A percentile compares a stretch with the other conserved stretches of the same genome.
Conservation (phyloP, 2,888 invertebrate species). For the Cosmia pyralina region DNA sequence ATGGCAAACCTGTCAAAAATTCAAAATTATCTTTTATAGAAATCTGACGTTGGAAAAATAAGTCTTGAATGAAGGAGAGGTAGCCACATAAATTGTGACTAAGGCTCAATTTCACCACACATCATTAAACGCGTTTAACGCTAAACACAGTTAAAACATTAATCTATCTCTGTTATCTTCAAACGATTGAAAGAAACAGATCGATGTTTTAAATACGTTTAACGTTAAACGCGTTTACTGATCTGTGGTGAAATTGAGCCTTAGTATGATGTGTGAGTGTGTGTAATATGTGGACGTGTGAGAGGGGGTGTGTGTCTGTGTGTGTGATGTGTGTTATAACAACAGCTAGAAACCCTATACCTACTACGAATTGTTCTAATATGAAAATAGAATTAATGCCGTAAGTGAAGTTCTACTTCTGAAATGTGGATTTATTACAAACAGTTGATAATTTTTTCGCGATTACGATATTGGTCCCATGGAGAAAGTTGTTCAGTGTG, state of each 20-base stretch:
- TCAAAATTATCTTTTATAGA: not conserved
- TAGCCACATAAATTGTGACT: not conserved
- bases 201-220: no score
- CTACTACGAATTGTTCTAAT: constrained; percentile 5
- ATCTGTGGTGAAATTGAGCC: no score
- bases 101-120: no score
- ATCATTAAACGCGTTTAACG: no score
- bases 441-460: no score
- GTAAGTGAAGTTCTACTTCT: constrained; percentile 30
- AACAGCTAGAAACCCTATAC: constrained; percentile 35
- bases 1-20: no score
- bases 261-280: not conserved
- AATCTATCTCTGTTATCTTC: no score
- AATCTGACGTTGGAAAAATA: not conserved
- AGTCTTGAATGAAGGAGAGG: not conserved
- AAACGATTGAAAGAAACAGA: no score
- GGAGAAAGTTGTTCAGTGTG: no score
- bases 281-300: not conserved
- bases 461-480: no score
- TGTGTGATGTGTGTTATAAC: not conserved
- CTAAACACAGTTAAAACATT: no score
- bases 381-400: constrained; percentile 41
- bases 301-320: not conserved
- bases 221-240: no score
- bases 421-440: not conserved